Base-by-base conservation (phyloP, 2,113 vertebrate species). In the Caranx melampygus region DNA sequence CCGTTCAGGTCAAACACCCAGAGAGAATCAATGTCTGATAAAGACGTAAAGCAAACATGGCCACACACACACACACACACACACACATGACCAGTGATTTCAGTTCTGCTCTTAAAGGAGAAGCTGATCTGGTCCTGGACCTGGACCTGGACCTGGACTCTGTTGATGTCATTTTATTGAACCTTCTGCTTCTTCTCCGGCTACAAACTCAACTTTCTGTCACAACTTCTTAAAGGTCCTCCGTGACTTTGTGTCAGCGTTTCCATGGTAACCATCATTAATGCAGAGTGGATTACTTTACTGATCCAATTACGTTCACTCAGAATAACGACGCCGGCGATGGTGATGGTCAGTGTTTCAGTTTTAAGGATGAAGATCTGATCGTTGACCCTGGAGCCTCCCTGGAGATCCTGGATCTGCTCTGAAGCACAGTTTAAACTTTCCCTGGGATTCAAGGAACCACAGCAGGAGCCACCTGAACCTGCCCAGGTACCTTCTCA, bases 301-400 rank as follows among this genome's bases (percentile, higher is more conserved):
- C 57, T 78, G 75, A 78, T 62, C 35, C 26, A 37, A 63, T 78
- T 5, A 60, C 20, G 31, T 47, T 13, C 52, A 44, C 13, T 45
- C 33, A 58, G 26, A 42, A 58, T 35, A 18, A 44, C 26, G 26
- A 26, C 26, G 26, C 26, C 26, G 1, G 26, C 68, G 26, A 81
- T 61, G 7, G 67, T 21, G 55, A 72, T 12, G 54, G 21, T 80
- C 60, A 73, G 66, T 52, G 62, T 52, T 73, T 72, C 59, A 65
- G n/a, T 16, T 72, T 72, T 40, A 72, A 58, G 3, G 6, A 37
- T 3, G 16, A 2, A 31, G 45, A 31, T 5, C 5, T 31, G 4
- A 15, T 74, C 55, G 6, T 63, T 35, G 13, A 3, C 35, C 10
- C 35, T 42, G 40, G 40, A 42, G 11, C 8, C 11, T 42, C 40